Base-by-base conservation (phyloP, 53 echinoderm and acorn worm species). In the Arbacia lixula region DNA sequence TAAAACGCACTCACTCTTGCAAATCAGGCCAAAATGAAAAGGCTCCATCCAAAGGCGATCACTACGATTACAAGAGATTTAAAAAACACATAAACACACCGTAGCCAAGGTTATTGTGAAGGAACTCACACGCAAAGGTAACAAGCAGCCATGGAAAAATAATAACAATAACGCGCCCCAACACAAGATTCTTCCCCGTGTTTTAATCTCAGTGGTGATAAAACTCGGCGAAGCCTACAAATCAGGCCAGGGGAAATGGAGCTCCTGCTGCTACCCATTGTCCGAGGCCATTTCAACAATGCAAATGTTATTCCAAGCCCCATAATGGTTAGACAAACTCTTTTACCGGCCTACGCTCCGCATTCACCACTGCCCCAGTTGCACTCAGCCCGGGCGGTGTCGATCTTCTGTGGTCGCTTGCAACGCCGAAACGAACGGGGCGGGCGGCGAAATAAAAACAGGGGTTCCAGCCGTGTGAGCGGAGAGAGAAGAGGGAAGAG, bases 211-310 rank as follows among this genome's bases (percentile, higher is more conserved):
- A 25, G 21, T 16, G 42, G 69, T 69, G 69, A 69, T 69, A 53
- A 74, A 72, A 72, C 43, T 49, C 74, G 52, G 29, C 52, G n/a
- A 33, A 33, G 54, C 53, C 20, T 19, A 30, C 72, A 74, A 74
- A 52, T 50, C 53, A 72, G 51, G 74, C 74, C 74, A 52, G 25
- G 31, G 52, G 49, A 71, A 46, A 52, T 30, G 29, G 73, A 21
- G 54, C 33, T 34, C 74, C 17, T 34, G 54, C 74, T 28, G 74
- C 10, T 50, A 14, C 51, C 74, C 52, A 46, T 74, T 74, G 74
- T 74, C 21, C 31, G 46, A 21, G 74, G 52, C 74, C 50, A 72
- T 74, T 74, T 74, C 32, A 74, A 72, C 42, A 74, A 74, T 74
- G 74, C 52, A 74, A 74, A 74, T 74, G 74, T 74, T 72, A 74